Evolutionary conservation across 2,888 invertebrate genomes (phyloP).

Genomic region (Netelia melanura): DNA sequence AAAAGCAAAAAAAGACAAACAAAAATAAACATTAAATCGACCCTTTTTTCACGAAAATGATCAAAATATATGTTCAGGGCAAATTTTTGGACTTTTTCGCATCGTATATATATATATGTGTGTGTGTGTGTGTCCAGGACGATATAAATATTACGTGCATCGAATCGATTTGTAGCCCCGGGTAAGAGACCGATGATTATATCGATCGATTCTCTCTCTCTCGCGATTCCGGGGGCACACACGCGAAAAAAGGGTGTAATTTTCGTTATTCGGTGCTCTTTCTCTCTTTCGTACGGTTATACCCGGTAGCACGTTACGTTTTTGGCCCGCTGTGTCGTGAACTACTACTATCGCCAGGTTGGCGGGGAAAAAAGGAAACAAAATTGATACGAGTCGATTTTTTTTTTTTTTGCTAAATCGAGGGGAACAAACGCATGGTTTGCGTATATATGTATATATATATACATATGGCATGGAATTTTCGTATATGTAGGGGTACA

Average conservation of each 20-base stretch:
- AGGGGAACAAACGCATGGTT: slow-evolving; percentile 19
- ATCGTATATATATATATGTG: neutral
- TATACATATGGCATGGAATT: slow-evolving; percentile 20
- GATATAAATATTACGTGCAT: slow-evolving; percentile 24
- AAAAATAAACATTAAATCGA: neutral
- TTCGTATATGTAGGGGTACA: slow-evolving; percentile 9
- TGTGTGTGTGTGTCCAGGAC: neutral
- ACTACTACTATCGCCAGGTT: neutral
- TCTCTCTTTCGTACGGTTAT: slow-evolving; percentile 70
- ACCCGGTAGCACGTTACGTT: slow-evolving; percentile 82
- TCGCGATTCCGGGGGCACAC: slow-evolving; percentile 65
- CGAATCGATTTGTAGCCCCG: slow-evolving; percentile 76
- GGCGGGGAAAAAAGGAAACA: no score
- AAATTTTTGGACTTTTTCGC: neutral
- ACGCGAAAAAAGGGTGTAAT: slow-evolving; percentile 78
- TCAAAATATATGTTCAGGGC: slow-evolving; percentile 1
- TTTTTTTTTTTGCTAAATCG: slow-evolving; percentile 14
- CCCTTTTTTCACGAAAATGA: neutral
- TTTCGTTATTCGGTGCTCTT: slow-evolving; percentile 79
- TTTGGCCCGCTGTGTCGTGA: slow-evolving; percentile 16
- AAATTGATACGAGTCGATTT: neutral
- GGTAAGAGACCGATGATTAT: slow-evolving; percentile 83
- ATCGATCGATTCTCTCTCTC: slow-evolving; percentile 78
- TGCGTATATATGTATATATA: slow-evolving; percentile 25
- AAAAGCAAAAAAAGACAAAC: neutral